Base-by-base conservation (phyloP, 2,797 vertebrate species). In the Euphonia xanthogaster region DNA sequence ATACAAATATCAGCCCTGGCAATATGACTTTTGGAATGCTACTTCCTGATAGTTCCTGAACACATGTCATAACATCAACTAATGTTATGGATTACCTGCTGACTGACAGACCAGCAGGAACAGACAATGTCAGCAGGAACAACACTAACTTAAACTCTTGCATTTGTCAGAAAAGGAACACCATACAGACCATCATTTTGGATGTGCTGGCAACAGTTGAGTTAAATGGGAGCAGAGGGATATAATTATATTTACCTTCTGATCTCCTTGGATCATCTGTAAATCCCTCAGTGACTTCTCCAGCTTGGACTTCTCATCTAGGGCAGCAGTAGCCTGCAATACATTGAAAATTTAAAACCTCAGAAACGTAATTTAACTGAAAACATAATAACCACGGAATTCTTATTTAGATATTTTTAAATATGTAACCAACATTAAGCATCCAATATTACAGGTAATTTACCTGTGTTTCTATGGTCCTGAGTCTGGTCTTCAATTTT, bases 381-480 rank as follows among this genome's bases (percentile, higher is more conserved):
- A 88, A 93, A 54, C 5, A 3, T 24, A 89, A 86, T 2, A 81
- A 62, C 19, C 14, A 42, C 3, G 54, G 20, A 12, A 55, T 25
- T 80, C n/a, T 83, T 47, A 72, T 45, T 75, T 35, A 42, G 15
- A 3, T 53, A n/a, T 35, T 61, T 89, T 44, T 4, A 21, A 72
- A 44, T 47, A 83, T 0, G 5, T 31, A 33, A 83, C 60, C 14
- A 80, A 24, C 14, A 66, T 37, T 55, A 67, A 33, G 20, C 18
- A 81, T 39, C 25, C 15, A 45, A 50, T 30, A 31, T 62, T 16
- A 42, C 5, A 89, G 27, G 11, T 12, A 79, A 66, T 47, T 96
- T 95, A 99, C 99, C 98, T 99, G 99, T n/a, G 97, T 97, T 98
- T 99, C 99, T 94, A 99, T 88, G 70, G 98, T 98, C 91, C 98